Conservation (phyloP, 92 coral and sea anemone genomes). For the Epizoanthus rinbou region DNA sequence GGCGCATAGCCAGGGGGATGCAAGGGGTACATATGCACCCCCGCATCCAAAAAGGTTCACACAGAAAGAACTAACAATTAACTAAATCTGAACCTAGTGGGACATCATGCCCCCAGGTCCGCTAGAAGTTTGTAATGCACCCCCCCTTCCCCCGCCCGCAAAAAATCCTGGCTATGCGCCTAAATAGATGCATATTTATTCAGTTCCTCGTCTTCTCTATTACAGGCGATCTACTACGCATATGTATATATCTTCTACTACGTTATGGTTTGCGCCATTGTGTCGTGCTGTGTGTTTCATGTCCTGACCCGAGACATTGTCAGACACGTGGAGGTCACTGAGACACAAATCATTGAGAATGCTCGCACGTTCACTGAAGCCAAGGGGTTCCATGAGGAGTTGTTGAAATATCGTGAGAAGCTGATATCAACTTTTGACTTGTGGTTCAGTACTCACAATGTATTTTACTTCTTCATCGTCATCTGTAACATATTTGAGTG, state of each 20-base stretch:
- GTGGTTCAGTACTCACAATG: conserved; percentile 68
- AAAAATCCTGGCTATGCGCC: too few species aligned
- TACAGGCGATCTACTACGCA: conserved; percentile 46
- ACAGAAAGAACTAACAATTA: too few species aligned
- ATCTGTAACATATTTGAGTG: conserved; percentile 64
- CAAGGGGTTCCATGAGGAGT: conserved; percentile 51
- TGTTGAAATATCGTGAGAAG: conserved; percentile 53
- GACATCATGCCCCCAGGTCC: too few species aligned
- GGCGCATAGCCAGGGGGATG: too few species aligned
- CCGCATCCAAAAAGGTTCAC: too few species aligned
- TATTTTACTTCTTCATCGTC: conserved; percentile 63
- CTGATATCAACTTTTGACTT: conserved; percentile 54
- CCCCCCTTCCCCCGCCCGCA: too few species aligned
- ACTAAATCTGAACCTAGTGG: too few species aligned
- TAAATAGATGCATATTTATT: too few species aligned
- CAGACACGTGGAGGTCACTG: conserved; percentile 54
- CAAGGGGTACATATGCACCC: too few species aligned
- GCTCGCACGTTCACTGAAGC: conserved; percentile 50
- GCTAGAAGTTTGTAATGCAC: too few species aligned
- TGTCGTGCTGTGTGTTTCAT: conserved; percentile 65
- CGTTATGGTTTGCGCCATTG: conserved; percentile 58
- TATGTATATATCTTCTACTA: conserved; percentile 54
- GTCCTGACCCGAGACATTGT: conserved; percentile 63
- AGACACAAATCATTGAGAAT: conserved; percentile 37
- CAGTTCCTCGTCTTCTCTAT: neutral